Evolutionary conservation across 1,140 invertebrate genomes (phyloP), one percentile per base, ranked within the genome.

Genomic region (Lordiphosa mommai): DNA sequence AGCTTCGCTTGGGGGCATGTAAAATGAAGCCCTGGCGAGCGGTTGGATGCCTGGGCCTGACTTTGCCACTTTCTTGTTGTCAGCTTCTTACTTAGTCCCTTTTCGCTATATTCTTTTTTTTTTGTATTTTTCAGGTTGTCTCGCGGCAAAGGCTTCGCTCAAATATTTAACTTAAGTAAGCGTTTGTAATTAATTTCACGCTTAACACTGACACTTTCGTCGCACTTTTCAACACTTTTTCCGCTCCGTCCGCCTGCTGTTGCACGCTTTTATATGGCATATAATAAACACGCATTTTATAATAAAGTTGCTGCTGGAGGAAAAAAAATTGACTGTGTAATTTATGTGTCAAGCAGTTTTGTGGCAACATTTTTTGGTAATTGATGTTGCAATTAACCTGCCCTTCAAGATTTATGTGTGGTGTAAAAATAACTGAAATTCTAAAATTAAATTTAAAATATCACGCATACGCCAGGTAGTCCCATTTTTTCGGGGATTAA

Each of bases 121-220:
- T 14, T 29, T 7, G 3, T 40, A 27, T 38, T 23, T 40, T 12
- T 30, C 20, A 32, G 27, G 16, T 43, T 52, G 57, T 37, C 40
- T 55, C 13, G 29, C 38, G 14, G 37, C 40, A 63, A 57, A 37
- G 56, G 61, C 65, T 74, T 56, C 56, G 36, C 69, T 64, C 76
- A 82, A 82, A 82, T 82, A 82, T 82, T 82, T 82, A 84, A 82
- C 77, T 76, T 58, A 82, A 84, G 77, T 82, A 82, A 82, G 61
- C 66, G 76, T 64, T 82, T 71, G 76, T 82, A 82, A 82, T 82
- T 82, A 82, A 82, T 82, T 82, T 84, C 55, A 63, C 68, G 56
- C 76, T 76, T 82, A 82, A 76, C 71, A 57, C 76, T 76, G 77
- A 82, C 77, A 82, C 67, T 82, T 40, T 72, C 53, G 40, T 49